A percentile compares a stretch with the other conserved stretches of the same genome.
phyloP scores from a whole-genome alignment of 2,888 invertebrate species.

The Parnassius glacialis region DNA sequence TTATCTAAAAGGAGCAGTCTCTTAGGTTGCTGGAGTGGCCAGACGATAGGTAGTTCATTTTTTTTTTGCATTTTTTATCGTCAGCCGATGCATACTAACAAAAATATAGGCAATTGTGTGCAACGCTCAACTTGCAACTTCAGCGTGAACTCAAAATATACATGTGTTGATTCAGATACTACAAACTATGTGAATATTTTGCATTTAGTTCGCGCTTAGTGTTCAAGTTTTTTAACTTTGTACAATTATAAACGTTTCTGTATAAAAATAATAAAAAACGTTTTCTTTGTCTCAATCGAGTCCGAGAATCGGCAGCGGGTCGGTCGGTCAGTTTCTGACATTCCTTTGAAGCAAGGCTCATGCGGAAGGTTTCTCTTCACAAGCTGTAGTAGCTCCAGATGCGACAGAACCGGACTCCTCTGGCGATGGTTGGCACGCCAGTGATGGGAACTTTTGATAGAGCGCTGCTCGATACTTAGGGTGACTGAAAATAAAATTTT shows the following conservation, averaged over 20 bases:
- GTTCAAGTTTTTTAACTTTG: conserved; percentile 69
- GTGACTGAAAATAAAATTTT: conserved; percentile 76
- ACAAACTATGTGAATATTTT: conserved; percentile 57
- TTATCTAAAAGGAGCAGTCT: conserved; percentile 72
- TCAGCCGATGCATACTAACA: conserved; percentile 56
- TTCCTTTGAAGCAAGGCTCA: conserved; percentile 49
- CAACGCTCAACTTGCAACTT: conserved; percentile 70
- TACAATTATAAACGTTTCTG: conserved; percentile 62
- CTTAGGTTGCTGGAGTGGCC: conserved; percentile 58
- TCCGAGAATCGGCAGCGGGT: conserved; percentile 42
- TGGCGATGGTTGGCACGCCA: conserved; percentile 83
- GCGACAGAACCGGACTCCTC: conserved; percentile 84
- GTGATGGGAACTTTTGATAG: conserved; percentile 88
- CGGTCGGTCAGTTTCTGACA: conserved; percentile 27
- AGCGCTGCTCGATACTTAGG: conserved; percentile 89
- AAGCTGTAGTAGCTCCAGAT: conserved; percentile 85
- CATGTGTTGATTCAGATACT: conserved; percentile 38
- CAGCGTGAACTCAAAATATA: conserved; percentile 76
- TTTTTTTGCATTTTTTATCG: conserved; percentile 60
- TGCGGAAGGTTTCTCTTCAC: conserved; percentile 84
- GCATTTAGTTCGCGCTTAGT: conserved; percentile 61
- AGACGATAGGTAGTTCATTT: conserved; percentile 55
- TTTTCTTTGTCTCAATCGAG: conserved; percentile 63
- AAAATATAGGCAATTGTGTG: conserved; percentile 75
- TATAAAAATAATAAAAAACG: conserved; percentile 76